Base-by-base conservation (phyloP, 2,888 invertebrate genomes). In the Steromphala cineraria region DNA sequence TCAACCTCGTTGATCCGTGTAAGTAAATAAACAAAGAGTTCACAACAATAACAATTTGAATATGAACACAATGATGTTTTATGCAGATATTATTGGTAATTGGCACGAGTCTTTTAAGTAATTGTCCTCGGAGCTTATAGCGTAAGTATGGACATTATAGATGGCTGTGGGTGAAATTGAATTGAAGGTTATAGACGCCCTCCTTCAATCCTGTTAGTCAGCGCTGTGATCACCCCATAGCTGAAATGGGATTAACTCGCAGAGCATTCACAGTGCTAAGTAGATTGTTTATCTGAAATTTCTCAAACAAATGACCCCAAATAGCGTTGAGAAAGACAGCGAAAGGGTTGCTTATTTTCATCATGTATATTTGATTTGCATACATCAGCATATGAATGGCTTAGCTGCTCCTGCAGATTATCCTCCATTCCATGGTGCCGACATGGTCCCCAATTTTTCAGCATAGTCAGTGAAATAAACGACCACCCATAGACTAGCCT, bases 261-360 rank as follows among this genome's bases (percentile, higher is more conserved):
- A 8, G n/a, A 21, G 28, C 56, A 67, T 52, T 75, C 75, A n/a
- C 62, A 21, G n/a, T 31, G 28, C 62, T 76, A 80, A 80, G 80
- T 80, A 53, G 80, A 80, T 80, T 80, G 80, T 80, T 76, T 76
- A 76, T 76, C 76, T 53, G 76, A 76, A 76, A 53, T 76, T 76
- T 53, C 53, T 53, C 76, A 53, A 76, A 76, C 76, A 76, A 76
- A 76, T 76, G 53, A 55, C 75, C 52, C 46, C 24, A 75, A 75
- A 75, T 75, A 75, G 21, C 36, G 28, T 15, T 31, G 71, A 31
- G 71, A 71, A 71, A 71, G 71, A 71, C 71, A 71, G 40, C 40
- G 40, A 71, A 71, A 71, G 36, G 76, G 36, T 28, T 76, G 53
- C 53, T 76, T 76, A 76, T 53, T 76, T 76, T 76, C 76, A 76